Evolutionary conservation across 2,113 vertebrate species (phyloP).

Genomic region (Bubalus kerabau): DNA sequence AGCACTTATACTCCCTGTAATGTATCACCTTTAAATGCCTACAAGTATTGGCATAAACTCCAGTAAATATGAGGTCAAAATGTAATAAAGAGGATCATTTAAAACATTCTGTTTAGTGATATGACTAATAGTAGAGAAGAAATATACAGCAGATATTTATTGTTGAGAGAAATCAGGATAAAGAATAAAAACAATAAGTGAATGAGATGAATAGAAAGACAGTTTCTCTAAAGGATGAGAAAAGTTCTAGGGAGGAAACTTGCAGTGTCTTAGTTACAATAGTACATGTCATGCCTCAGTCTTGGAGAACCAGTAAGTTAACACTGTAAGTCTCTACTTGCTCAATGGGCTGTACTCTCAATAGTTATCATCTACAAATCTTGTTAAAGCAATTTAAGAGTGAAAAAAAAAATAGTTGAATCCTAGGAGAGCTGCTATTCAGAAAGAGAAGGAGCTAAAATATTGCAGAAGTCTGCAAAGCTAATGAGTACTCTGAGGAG

Average conservation of each 20-base stretch:
- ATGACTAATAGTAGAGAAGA: background rate
- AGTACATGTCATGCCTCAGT: background rate
- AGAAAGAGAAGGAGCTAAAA: background rate
- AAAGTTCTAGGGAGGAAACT: background rate
- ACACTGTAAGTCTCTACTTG: background rate
- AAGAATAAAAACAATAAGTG: background rate
- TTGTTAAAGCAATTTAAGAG: background rate
- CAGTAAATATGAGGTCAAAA: background rate
- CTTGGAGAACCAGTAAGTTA: conserved; percentile 14
- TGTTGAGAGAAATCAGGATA: background rate
- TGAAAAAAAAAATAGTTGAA: background rate
- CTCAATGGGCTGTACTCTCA: background rate
- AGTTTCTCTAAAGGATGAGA: background rate
- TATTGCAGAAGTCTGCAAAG: background rate
- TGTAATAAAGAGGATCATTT: background rate
- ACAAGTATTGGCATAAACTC: background rate
- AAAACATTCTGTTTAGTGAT: background rate
- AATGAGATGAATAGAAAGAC: background rate
- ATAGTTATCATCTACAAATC: background rate
- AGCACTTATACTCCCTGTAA: background rate
- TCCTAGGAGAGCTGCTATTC: background rate
- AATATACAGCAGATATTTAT: background rate
- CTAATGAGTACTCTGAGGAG: conserved; percentile 40
- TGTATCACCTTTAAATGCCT: background rate
- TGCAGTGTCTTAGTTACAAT: background rate